Evolutionary conservation across 1,140 invertebrate species (phyloP).

Genomic region (Monochamus saltuarius): DNA sequence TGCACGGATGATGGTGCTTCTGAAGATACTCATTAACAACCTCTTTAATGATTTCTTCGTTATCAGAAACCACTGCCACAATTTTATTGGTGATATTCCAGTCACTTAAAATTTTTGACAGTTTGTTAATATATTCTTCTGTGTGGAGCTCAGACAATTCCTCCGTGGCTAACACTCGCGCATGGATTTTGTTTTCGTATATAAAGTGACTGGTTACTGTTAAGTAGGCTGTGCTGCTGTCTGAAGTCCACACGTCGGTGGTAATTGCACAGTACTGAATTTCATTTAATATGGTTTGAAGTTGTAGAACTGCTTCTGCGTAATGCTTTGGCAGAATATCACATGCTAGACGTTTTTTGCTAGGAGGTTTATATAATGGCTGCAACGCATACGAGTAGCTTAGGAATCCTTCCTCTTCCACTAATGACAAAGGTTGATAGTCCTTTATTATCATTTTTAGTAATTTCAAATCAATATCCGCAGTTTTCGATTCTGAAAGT

Average conservation of each 20-base stretch:
- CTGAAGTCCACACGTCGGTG: conserved; percentile 29
- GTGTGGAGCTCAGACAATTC: conserved; percentile 19
- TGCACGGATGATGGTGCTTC: conserved; percentile 53
- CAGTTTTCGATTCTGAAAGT: not conserved
- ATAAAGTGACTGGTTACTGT: conserved; percentile 29
- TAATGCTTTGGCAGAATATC: conserved; percentile 9
- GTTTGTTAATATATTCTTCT: conserved; percentile 6
- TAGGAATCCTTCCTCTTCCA: conserved; percentile 22
- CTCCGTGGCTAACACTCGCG: conserved; percentile 11
- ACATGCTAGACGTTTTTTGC: conserved; percentile 19
- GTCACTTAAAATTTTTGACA: not conserved
- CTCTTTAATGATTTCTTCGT: conserved; percentile 14
- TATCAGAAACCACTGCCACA: conserved; percentile 4
- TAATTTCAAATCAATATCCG: not conserved
- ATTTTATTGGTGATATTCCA: conserved; percentile 8
- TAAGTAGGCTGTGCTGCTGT: conserved; percentile 21
- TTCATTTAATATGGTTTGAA: conserved; percentile 13
- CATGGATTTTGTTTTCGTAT: conserved; percentile 7
- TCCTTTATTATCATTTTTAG: not conserved
- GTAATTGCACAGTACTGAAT: conserved; percentile 20
- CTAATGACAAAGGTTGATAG: not conserved
- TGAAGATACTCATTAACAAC: conserved; percentile 22
- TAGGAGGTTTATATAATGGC: conserved; percentile 20
- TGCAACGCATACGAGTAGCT: conserved; percentile 17
- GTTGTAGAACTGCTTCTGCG: not conserved